Percentiles rank a stretch among this genome's conserved stretches.
Conservation (phyloP, 2,888 invertebrate genomes). For the Cerceris rybyensis region DNA sequence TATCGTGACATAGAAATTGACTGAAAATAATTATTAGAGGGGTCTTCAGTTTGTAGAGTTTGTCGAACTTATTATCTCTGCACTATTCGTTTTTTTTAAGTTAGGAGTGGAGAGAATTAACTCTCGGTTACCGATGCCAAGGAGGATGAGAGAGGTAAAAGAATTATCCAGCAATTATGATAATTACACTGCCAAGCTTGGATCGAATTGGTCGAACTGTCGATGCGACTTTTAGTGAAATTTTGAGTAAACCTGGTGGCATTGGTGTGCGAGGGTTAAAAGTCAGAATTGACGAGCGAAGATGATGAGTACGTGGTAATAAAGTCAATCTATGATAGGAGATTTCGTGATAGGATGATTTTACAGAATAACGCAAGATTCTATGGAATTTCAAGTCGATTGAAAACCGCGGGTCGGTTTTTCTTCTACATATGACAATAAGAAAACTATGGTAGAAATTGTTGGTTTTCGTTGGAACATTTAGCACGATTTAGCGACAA, state of each 20-base stretch:
- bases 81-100: no score
- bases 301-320: neutral
- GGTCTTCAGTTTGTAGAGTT: no score
- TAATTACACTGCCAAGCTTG: no score
- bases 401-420: slow-evolving; percentile 51
- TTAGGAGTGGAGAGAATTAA: no score
- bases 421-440: slow-evolving; percentile 6
- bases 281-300: neutral
- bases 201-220: no score
- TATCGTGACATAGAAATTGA: no score
- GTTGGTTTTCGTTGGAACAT: neutral
- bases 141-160: no score
- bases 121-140: no score
- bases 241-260: neutral
- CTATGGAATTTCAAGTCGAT: neutral
- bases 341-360: neutral
- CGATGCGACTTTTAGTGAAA: no score
- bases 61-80: no score
- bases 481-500: neutral
- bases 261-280: neutral
- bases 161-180: no score
- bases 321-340: neutral
- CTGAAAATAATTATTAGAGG: no score
- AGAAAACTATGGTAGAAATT: neutral
- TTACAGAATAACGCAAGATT: neutral